Evolutionary conservation across 2,113 vertebrate genomes (phyloP).

Genomic region (Vulpes ferrilata): DNA sequence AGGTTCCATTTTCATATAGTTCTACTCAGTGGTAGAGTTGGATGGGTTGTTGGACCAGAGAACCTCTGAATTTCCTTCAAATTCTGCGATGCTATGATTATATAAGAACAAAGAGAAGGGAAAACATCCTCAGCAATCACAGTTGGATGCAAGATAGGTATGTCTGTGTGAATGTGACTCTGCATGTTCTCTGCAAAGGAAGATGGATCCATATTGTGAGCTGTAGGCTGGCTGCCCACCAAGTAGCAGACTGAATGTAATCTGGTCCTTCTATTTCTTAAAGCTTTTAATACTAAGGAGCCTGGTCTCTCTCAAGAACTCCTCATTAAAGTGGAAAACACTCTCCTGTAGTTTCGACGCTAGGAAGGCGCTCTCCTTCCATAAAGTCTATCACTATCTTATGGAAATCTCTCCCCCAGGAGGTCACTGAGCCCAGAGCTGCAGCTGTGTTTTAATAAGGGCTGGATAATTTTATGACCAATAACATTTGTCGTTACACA

Average conservation of each 20-base stretch:
- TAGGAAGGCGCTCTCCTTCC: constrained; percentile 72
- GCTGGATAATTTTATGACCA: constrained; percentile 85
- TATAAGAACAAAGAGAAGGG: constrained; percentile 67
- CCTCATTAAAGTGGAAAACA: constrained; percentile 79
- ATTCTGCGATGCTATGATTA: constrained; percentile 16
- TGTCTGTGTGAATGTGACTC: neutral
- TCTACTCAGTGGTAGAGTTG: neutral
- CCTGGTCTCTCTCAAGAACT: constrained; percentile 82
- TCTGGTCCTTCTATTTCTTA: constrained; percentile 78
- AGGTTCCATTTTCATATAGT: neutral
- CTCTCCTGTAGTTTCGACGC: constrained; percentile 57
- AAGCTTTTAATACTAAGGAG: constrained; percentile 78
- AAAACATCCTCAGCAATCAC: neutral
- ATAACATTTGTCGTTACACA: constrained; percentile 84
- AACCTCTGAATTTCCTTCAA: neutral
- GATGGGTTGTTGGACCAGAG: neutral
- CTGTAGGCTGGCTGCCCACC: constrained; percentile 73
- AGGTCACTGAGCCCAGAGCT: constrained; percentile 78
- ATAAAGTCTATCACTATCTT: constrained; percentile 77
- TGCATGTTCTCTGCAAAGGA: neutral
- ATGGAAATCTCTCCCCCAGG: constrained; percentile 82
- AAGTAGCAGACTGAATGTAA: constrained; percentile 80
- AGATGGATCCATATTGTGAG: constrained; percentile 44
- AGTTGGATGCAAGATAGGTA: neutral
- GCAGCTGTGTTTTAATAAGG: constrained; percentile 85